Percentiles rank a stretch among this genome's conserved stretches.
Evolutionary conservation across 2,113 vertebrate genomes (phyloP).

Genomic region (Martes martes): DNA sequence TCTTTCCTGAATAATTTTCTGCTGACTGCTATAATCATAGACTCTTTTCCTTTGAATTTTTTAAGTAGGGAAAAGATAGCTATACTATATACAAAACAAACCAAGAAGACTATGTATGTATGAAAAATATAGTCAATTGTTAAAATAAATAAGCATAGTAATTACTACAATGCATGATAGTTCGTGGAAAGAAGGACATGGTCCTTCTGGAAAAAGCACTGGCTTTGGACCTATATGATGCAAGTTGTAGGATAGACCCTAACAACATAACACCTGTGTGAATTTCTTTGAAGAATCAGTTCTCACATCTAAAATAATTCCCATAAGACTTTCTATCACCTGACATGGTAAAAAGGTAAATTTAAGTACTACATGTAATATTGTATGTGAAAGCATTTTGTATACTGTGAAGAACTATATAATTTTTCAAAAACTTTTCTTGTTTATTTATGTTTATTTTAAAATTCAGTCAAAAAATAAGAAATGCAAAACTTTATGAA

Average conservation of each 20-base stretch:
- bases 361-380: not conserved
- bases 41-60: not conserved
- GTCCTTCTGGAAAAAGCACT: not conserved
- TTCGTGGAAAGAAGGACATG: not conserved
- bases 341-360: not conserved
- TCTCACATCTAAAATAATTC: not conserved
- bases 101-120: not conserved
- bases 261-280: not conserved
- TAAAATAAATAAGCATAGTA: not conserved
- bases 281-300: not conserved
- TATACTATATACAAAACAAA: not conserved
- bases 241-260: not conserved
- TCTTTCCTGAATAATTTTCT: slow-evolving; percentile 34
- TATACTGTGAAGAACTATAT: not conserved
- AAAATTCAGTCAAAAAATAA: not conserved
- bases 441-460: not conserved
- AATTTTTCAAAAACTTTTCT: not conserved
- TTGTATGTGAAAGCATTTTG: not conserved
- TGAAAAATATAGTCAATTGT: not conserved
- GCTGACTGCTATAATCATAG: not conserved
- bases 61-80: not conserved
- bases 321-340: not conserved
- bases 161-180: not conserved
- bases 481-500: not conserved
- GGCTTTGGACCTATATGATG: not conserved